phyloP scores from a whole-genome alignment of 2,888 invertebrate genomes.

The Drosophila nr. perissopoda region DNA sequence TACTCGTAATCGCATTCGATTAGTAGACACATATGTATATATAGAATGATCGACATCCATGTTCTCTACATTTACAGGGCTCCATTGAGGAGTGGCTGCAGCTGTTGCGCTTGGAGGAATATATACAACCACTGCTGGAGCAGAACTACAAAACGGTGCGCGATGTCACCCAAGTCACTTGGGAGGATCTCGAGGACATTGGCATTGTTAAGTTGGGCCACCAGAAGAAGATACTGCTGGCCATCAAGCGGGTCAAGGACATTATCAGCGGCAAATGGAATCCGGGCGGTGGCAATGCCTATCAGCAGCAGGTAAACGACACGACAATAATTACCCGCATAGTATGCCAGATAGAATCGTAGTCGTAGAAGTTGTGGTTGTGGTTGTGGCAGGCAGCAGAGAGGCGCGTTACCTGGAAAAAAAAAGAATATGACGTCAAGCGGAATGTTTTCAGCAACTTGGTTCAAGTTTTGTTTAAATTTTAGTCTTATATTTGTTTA shows the following conservation, averaged over 20 bases:
- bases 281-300: slow-evolving; percentile 84
- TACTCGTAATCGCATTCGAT: slow-evolving; percentile 65
- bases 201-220: slow-evolving; percentile 97
- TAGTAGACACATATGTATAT: slow-evolving; percentile 28
- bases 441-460: neutral
- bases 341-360: neutral
- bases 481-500: neutral
- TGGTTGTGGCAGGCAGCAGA: neutral
- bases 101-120: slow-evolving; percentile 95
- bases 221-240: slow-evolving; percentile 98
- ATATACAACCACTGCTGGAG: slow-evolving; percentile 93
- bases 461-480: neutral
- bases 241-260: slow-evolving; percentile 98
- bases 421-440: slow-evolving; percentile 15
- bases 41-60: neutral
- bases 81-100: slow-evolving; percentile 98
- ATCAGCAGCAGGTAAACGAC: slow-evolving; percentile 82
- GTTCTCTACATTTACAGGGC: slow-evolving; percentile 87
- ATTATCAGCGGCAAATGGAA: slow-evolving; percentile 93
- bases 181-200: slow-evolving; percentile 99
- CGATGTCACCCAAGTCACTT: slow-evolving; percentile 96
- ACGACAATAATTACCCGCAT: neutral
- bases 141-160: slow-evolving; percentile 98
- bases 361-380: neutral
- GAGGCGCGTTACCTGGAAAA: neutral